Conservation (phyloP, 2,888 invertebrate species). For the Microplitis deprimator region DNA sequence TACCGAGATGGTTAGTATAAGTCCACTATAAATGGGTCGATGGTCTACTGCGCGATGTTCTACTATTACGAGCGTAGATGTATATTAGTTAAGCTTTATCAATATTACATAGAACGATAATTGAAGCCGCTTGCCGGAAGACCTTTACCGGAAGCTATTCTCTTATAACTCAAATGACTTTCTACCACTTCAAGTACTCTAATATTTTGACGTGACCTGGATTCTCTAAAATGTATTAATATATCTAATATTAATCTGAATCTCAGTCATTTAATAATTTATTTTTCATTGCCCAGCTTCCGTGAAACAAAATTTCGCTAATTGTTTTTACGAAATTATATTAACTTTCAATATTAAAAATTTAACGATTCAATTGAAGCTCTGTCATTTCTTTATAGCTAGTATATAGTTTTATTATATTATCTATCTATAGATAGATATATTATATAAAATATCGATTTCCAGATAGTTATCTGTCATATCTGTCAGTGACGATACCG, state of each 20-base stretch:
- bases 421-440: not conserved
- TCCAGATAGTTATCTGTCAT: not conserved
- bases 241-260: not conserved
- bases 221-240: not conserved
- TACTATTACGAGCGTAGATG: not conserved
- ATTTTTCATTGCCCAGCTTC: not conserved
- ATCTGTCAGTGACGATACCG: not conserved
- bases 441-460: not conserved
- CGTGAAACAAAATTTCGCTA: no score
- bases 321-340: no score
- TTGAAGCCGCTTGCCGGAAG: conserved; percentile 1
- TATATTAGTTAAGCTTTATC: conserved; percentile 1
- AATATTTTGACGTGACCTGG: not conserved
- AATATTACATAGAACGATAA: not conserved
- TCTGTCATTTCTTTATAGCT: not conserved
- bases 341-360: no score
- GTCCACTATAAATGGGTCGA: not conserved
- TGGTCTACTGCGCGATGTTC: not conserved
- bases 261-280: not conserved
- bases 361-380: not conserved
- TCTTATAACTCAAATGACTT: not conserved
- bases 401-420: not conserved
- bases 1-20: conserved; percentile 1
- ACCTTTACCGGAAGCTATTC: not conserved
- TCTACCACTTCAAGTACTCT: not conserved